Evolutionary conservation across 2,888 invertebrate genomes (phyloP).

Genomic region (Aphodius granarius): DNA sequence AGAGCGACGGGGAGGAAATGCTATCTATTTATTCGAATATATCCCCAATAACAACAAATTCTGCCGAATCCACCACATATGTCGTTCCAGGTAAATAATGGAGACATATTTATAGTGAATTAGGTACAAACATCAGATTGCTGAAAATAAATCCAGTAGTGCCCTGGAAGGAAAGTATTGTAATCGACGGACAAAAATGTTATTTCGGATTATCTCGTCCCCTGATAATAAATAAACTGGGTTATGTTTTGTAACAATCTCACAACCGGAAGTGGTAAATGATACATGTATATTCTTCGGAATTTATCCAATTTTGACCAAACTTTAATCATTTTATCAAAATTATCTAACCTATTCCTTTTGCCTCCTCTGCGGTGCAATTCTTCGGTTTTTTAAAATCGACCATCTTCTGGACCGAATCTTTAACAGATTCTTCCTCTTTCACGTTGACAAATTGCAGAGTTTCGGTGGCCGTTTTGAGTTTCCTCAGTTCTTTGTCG

Average conservation of each 20-base stretch:
- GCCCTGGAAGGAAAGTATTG: too few species aligned
- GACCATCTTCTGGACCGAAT: constrained; percentile 48
- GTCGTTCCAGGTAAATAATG: too few species aligned
- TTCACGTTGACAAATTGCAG: constrained; percentile 52
- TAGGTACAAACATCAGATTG: too few species aligned
- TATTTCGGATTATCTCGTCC: too few species aligned
- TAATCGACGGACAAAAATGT: too few species aligned
- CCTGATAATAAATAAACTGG: too few species aligned
- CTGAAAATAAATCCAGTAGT: too few species aligned
- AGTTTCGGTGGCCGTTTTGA: constrained; percentile 46
- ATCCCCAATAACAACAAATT: background rate
- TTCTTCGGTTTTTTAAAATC: constrained; percentile 49
- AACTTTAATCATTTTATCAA: background rate
- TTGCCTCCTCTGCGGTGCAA: constrained; percentile 55
- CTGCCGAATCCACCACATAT: background rate
- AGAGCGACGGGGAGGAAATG: background rate
- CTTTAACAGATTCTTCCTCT: constrained; percentile 49
- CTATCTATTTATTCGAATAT: background rate
- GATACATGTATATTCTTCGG: too few species aligned
- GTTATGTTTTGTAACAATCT: too few species aligned
- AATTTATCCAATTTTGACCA: background rate
- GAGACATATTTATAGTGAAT: too few species aligned
- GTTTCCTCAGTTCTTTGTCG: constrained; percentile 47
- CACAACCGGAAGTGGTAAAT: too few species aligned
- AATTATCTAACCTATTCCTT: constrained; percentile 49